phyloP scores from a whole-genome alignment of 2,888 invertebrate species.

The Anagyrus pseudococci region DNA sequence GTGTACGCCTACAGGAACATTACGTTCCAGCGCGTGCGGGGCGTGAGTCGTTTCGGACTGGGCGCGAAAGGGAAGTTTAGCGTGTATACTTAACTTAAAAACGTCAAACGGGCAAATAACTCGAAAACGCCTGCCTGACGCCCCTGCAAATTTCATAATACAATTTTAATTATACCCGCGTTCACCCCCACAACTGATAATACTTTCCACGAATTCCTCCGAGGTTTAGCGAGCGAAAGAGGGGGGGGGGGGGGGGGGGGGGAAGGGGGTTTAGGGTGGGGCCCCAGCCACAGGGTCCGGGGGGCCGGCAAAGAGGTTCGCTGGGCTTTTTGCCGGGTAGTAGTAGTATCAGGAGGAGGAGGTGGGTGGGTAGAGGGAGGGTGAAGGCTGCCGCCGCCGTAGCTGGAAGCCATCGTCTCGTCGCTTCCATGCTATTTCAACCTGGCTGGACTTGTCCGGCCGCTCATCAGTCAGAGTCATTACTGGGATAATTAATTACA shows the following conservation, averaged over 20 bases:
- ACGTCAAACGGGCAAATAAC: slow-evolving; percentile 28
- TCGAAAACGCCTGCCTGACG: neutral
- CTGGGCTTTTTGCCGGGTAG: slow-evolving; percentile 24
- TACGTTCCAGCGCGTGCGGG: too few relatives aligned
- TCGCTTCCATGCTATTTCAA: slow-evolving; percentile 54
- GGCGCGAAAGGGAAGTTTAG: too few relatives aligned
- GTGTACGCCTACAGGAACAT: too few relatives aligned
- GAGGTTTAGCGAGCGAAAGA: too few relatives aligned
- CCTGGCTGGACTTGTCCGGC: slow-evolving; percentile 61
- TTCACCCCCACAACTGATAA: too few relatives aligned
- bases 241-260: neutral
- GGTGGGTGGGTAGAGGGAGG: neutral
- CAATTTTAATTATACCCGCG: slow-evolving; percentile 36
- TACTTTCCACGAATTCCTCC: too few relatives aligned
- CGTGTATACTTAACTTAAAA: slow-evolving; percentile 12
- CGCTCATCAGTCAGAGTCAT: slow-evolving; percentile 72
- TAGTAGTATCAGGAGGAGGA: neutral
- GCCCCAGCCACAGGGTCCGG: too few relatives aligned
- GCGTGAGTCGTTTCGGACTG: too few relatives aligned
- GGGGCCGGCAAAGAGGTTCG: slow-evolving; percentile 26
- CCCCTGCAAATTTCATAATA: slow-evolving; percentile 30
- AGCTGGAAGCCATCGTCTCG: slow-evolving; percentile 50
- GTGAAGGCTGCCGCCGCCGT: slow-evolving; percentile 5
- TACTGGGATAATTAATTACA: slow-evolving; percentile 72
- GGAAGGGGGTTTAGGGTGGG: neutral